A percentile compares a stretch with the other conserved stretches of the same genome.
These are phyloP conservation scores for Leptothorax acervorum DNA, from an alignment of 2,888 invertebrate species.

Conservation along the genomic window DNA sequence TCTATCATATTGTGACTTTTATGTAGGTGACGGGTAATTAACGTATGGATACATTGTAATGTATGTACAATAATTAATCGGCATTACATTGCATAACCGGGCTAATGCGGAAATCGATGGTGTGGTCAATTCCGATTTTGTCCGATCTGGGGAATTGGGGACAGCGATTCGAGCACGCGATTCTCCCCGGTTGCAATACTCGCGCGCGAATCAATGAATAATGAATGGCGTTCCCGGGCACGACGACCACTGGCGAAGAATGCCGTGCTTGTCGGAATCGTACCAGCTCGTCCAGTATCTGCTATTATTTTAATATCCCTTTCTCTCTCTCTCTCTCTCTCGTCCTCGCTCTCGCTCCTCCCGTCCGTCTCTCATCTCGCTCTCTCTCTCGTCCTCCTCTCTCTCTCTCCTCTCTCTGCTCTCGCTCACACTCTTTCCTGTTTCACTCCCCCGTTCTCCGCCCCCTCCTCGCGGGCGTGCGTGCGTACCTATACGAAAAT, in stretches of 20 bases:
- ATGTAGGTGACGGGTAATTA: background rate
- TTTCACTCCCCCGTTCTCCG: slow-evolving; percentile 18
- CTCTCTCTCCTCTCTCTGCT: background rate
- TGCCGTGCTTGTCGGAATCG: no score
- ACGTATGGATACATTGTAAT: background rate
- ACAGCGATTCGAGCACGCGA: slow-evolving; percentile 12
- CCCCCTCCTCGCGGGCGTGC: slow-evolving; percentile 37
- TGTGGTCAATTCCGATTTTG: slow-evolving; percentile 43
- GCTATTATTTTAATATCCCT: slow-evolving; percentile 45
- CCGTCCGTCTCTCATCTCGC: no score
- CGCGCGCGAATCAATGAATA: slow-evolving; percentile 66
- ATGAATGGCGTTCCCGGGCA: slow-evolving; percentile 67
- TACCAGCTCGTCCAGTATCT: no score
- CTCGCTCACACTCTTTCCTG: slow-evolving; percentile 28
- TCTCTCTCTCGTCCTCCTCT: slow-evolving; percentile 36
- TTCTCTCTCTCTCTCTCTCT: slow-evolving; percentile 34
- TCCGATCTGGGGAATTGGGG: slow-evolving; percentile 52
- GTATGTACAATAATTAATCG: background rate
- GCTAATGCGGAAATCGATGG: background rate
- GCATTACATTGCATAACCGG: background rate
- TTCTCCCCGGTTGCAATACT: slow-evolving; percentile 28
- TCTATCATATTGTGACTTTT: background rate
- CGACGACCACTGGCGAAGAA: slow-evolving; percentile 64
- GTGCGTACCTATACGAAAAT: slow-evolving; percentile 68
- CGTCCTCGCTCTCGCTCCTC: no score